phyloP scores from a whole-genome alignment of 2,113 vertebrate species.

The Otocyon megalotis region DNA sequence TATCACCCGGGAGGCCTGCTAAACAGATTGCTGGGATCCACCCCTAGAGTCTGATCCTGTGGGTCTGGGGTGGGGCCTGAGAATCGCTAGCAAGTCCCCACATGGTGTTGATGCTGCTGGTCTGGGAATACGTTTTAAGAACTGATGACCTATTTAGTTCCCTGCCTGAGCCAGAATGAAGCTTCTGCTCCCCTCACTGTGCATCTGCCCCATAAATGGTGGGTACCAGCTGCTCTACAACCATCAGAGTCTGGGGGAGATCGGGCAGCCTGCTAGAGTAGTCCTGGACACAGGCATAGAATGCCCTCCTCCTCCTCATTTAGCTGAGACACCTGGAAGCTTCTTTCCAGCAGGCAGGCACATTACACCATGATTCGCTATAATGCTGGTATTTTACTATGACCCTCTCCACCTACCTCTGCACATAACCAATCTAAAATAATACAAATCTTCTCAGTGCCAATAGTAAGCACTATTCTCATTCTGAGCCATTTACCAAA shows the following conservation, averaged over 20 bases:
- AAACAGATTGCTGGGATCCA: not conserved
- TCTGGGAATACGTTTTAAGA: not conserved
- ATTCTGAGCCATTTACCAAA: constrained; percentile 52
- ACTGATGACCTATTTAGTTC: not conserved
- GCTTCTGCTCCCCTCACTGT: not conserved
- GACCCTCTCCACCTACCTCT: not conserved
- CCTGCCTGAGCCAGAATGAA: not conserved
- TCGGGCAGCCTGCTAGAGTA: rapidly evolving
- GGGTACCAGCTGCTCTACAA: not conserved
- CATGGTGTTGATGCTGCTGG: not conserved
- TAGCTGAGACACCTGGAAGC: not conserved
- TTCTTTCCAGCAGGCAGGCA: not conserved
- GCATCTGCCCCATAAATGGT: not conserved
- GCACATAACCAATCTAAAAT: not conserved
- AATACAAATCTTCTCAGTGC: not conserved
- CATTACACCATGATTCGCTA: not conserved
- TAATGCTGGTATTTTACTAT: not conserved
- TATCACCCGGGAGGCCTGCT: not conserved
- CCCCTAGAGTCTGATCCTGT: not conserved
- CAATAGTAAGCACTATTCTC: constrained; percentile 40
- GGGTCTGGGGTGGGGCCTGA: not conserved
- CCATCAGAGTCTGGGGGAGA: not conserved
- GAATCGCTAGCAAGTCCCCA: not conserved
- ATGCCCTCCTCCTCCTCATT: not conserved
- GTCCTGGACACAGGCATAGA: too few species aligned